A percentile compares a stretch with the other conserved stretches of the same genome.
phyloP scores from a whole-genome alignment of 2,888 invertebrate genomes.

The Mesodorylaimus sp. region DNA sequence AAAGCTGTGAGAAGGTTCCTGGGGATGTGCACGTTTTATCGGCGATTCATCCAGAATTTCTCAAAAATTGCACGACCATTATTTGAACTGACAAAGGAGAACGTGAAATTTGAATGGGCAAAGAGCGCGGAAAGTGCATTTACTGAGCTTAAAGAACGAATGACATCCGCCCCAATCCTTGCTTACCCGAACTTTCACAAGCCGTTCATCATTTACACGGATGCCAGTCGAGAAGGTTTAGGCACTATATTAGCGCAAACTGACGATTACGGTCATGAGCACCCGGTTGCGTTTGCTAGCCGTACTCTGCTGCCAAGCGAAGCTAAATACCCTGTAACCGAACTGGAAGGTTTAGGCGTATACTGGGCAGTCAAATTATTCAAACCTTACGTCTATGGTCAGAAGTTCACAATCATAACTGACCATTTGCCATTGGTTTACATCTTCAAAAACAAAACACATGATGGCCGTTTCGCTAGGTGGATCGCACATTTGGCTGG shows the following conservation, averaged over 20 bases:
- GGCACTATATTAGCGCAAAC: slow-evolving; percentile 1
- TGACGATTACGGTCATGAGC: not conserved
- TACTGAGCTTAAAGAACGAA: not conserved
- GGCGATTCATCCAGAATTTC: slow-evolving; percentile 1
- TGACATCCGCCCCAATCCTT: not conserved
- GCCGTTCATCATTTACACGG: slow-evolving; percentile 1
- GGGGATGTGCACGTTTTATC: slow-evolving; percentile 2
- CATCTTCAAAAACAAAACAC: slow-evolving; percentile 1
- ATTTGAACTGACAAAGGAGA: not conserved
- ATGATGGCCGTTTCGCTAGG: no score
- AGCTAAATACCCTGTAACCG: slow-evolving; percentile 1
- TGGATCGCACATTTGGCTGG: no score
- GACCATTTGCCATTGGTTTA: slow-evolving; percentile 8
- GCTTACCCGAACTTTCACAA: slow-evolving; percentile 4
- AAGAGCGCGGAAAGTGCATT: not conserved
- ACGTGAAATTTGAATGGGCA: not conserved
- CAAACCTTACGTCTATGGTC: not conserved
- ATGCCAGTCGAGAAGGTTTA: not conserved
- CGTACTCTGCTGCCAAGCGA: slow-evolving; percentile 3
- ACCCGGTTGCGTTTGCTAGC: slow-evolving; percentile 2
- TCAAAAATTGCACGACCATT: slow-evolving; percentile 3
- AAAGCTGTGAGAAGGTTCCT: slow-evolving; percentile 3
- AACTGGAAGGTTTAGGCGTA: slow-evolving; percentile 4
- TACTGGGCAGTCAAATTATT: not conserved
- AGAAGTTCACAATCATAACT: not conserved